phyloP scores from a whole-genome alignment of 1,140 invertebrate genomes.

The Bombus terrestris region DNA sequence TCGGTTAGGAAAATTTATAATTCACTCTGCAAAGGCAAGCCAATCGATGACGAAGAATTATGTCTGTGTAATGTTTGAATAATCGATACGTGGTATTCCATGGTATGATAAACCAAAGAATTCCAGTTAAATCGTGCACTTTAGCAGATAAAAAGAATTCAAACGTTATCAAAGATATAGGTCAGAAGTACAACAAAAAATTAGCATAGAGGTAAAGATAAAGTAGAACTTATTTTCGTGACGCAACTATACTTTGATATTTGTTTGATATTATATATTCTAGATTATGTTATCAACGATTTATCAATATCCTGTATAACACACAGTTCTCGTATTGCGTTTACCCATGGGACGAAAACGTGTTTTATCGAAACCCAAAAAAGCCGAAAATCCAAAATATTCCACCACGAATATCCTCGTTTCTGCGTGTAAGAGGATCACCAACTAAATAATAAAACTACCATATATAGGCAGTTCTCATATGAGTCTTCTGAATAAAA shows the following conservation, averaged over 20 bases:
- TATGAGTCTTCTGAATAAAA: slow-evolving; percentile 67
- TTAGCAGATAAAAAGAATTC: background rate
- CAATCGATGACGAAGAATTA: background rate
- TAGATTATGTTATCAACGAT: background rate
- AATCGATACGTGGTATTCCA: background rate
- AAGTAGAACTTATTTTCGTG: background rate
- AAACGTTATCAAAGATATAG: background rate
- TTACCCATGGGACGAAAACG: background rate
- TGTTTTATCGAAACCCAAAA: background rate
- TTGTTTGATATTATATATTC: background rate
- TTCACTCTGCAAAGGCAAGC: background rate
- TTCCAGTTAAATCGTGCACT: background rate
- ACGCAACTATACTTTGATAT: background rate
- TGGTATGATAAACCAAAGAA: background rate
- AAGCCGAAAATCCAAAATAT: background rate
- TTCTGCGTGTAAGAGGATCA: slow-evolving; percentile 6
- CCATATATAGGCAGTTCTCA: slow-evolving; percentile 28
- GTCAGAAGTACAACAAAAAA: background rate
- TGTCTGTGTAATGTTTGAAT: background rate
- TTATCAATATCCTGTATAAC: background rate
- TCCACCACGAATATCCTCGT: background rate
- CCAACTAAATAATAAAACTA: slow-evolving; percentile 47
- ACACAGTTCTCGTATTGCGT: background rate
- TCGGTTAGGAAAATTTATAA: slow-evolving; percentile 4
- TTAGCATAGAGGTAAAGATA: background rate